Evolutionary conservation across 2,797 vertebrate genomes (phyloP), one percentile per base, ranked within the genome.

Genomic region (Coranthus polyacanthus): DNA sequence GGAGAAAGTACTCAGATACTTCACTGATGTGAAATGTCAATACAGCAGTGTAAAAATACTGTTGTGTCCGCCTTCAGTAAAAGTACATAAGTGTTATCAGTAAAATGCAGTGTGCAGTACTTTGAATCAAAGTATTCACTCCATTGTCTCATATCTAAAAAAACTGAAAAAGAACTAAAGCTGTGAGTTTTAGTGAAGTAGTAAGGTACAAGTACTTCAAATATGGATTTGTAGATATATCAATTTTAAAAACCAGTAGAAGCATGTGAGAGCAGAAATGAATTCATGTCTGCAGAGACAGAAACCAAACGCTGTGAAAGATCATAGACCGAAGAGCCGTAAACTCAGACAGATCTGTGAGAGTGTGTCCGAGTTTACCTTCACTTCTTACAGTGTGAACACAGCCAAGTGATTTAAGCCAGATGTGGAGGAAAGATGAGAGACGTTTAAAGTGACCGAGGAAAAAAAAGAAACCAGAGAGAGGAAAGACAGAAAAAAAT

Each of bases 341-440:
- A 21, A 12, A 12, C 24, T 34, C 50, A 0, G 17, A 0, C 7
- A 16, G 8, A 12, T 5, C 7, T 11, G 44, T 2, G 5, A 0
- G 4, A 9, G 3, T 3, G 5, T 0, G 16, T 16, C 8, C 6
- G 20, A 10, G n/a, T 29, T 26, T 13, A 12, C 7, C 70, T 6
- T 54, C 67, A 70, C 69, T 69, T 83, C 11, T 38, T 46, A 0
- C 70, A 79, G 78, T 4, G 11, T 21, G 62, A 26, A 53, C 44
- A 0, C 18, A 21, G 42, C 0, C 6, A 1, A 3, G 57, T 84
- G 79, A 89, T 83, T 26, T 46, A 65, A 84, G 32, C 73, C 87
- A 89, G 78, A 87, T 89, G 85, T 82, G 49, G 22, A 47, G 39
- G 64, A 72, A 74, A 78, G 79, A 81, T 47, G 71, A 79, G 62